Base-by-base conservation (phyloP, 1,140 invertebrate genomes). In the Leucophenga varia region DNA sequence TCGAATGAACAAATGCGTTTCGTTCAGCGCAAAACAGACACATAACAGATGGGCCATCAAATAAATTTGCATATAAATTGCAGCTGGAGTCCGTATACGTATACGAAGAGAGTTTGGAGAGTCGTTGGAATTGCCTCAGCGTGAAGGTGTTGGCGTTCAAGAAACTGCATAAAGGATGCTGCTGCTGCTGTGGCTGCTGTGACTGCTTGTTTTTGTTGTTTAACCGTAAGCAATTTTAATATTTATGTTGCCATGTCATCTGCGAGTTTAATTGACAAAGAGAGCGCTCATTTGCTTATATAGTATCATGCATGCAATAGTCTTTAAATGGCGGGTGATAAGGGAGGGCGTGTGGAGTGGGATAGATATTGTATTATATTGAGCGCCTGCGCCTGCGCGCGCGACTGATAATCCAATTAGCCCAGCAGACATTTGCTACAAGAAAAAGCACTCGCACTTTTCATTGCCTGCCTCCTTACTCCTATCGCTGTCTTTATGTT, bases 211-310 rank as follows among this genome's bases (percentile, higher is more conserved):
- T 5, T 10, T 25, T 25, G 22, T 6, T 25, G 22, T 10, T 63
- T 65, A 63, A 65, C 63, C 63, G 63, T 65, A 65, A 65, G 63
- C 63, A 65, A 65, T 65, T 65, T 65, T 52, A 44, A 63, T 67
- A 65, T 65, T 65, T 65, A 65, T 65, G 63, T 67, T 67, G 67
- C 59, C 63, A 65, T 65, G 67, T 65, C 63, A 59, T 57, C n/a
- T 65, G 63, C 63, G 55, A 56, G 57, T 67, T 65, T 61, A 67
- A 65, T 65, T 65, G 61, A 65, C 61, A 63, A 55, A 56, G 45
- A 25, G 22, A 6, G n/a, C 17, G 12, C 3, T n/a, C n/a, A n/a
- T n/a, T n/a, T n/a, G n/a, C n/a, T n/a, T n/a, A n/a, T n/a, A n/a
- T n/a, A n/a, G n/a, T n/a, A n/a, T n/a, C n/a, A n/a, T n/a, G n/a